Percentiles rank a stretch among this genome's conserved stretches.
Evolutionary conservation across 2,797 vertebrate species (phyloP).

Genomic region (Ptychadena robeensis): DNA sequence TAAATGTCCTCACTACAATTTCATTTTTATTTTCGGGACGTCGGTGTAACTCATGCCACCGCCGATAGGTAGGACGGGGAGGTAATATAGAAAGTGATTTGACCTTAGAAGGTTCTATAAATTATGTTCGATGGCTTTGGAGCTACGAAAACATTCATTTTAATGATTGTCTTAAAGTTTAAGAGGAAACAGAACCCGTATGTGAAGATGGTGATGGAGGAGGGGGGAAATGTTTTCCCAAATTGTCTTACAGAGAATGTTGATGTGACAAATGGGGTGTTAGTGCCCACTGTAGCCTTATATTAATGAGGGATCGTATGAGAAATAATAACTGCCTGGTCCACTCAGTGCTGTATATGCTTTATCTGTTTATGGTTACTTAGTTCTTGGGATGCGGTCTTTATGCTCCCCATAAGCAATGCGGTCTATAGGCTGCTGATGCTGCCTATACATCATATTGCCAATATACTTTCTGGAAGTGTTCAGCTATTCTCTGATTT

Average conservation of each 20-base stretch:
- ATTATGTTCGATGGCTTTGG: slow-evolving; percentile 70
- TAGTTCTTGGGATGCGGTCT: too few relatives aligned
- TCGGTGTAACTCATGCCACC: slow-evolving; percentile 73
- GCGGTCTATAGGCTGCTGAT: too few relatives aligned
- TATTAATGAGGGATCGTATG: neutral
- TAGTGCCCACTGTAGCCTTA: neutral
- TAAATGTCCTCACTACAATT: slow-evolving; percentile 85
- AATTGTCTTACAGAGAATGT: neutral
- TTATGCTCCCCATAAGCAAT: too few relatives aligned
- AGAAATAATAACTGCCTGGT: neutral
- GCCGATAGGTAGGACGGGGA: slow-evolving; percentile 72
- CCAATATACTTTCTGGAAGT: too few relatives aligned
- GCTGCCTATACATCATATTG: too few relatives aligned
- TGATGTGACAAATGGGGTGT: neutral
- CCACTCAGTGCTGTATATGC: neutral
- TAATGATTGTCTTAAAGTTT: slow-evolving; percentile 65
- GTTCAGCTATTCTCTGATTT: too few relatives aligned
- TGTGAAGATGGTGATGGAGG: neutral
- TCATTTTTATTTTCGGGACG: slow-evolving; percentile 84
- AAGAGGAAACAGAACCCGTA: neutral
- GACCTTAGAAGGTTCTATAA: slow-evolving; percentile 77
- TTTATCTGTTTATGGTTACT: neutral
- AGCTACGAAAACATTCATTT: slow-evolving; percentile 70
- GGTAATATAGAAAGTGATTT: slow-evolving; percentile 76
- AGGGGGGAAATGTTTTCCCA: too few relatives aligned